A percentile compares a stretch with the other conserved stretches of the same genome.
Conservation (phyloP, 1,140 invertebrate genomes). For the Scaptomyza pallida region DNA sequence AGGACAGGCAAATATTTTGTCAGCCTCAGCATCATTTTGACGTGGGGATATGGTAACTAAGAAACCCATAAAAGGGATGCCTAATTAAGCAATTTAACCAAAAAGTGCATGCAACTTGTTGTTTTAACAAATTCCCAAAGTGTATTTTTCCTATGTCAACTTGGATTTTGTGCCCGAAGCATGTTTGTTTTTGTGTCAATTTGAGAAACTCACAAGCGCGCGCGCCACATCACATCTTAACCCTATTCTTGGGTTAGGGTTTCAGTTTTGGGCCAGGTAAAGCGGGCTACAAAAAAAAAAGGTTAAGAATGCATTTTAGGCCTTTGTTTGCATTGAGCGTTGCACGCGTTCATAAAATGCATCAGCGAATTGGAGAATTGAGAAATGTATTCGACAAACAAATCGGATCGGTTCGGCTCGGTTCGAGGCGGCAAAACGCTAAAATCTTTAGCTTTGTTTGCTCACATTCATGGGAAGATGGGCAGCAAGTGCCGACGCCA, state of each 20-base stretch:
- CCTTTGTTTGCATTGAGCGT: conserved; percentile 62
- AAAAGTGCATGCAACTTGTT: conserved; percentile 60
- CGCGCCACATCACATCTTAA: conserved; percentile 70
- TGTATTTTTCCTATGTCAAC: not conserved
- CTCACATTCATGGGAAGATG: conserved; percentile 77
- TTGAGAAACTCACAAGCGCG: conserved; percentile 60
- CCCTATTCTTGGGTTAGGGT: conserved; percentile 51
- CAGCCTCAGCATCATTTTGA: conserved; percentile 22
- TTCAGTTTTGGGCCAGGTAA: conserved; percentile 36
- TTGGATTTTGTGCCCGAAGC: conserved; percentile 18
- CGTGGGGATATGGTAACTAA: conserved; percentile 6
- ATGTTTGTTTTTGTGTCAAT: conserved; percentile 59
- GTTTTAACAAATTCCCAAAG: conserved; percentile 66
- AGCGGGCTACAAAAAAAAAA: conserved; percentile 42
- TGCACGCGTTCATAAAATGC: conserved; percentile 81
- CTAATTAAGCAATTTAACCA: conserved; percentile 70
- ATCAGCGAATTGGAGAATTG: conserved; percentile 70
- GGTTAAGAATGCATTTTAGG: conserved; percentile 73
- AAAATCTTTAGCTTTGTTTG: conserved; percentile 73
- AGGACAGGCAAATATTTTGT: conserved; percentile 76
- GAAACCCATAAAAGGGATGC: conserved; percentile 19
- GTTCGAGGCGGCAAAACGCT: conserved; percentile 67
- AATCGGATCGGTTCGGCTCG: conserved; percentile 32
- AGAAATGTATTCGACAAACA: conserved; percentile 77
- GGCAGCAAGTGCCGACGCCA: conserved; percentile 39